These are phyloP conservation scores for Cataglyphis cursor DNA, from an alignment of 2,888 invertebrate genomes.

Conservation along the genomic window DNA sequence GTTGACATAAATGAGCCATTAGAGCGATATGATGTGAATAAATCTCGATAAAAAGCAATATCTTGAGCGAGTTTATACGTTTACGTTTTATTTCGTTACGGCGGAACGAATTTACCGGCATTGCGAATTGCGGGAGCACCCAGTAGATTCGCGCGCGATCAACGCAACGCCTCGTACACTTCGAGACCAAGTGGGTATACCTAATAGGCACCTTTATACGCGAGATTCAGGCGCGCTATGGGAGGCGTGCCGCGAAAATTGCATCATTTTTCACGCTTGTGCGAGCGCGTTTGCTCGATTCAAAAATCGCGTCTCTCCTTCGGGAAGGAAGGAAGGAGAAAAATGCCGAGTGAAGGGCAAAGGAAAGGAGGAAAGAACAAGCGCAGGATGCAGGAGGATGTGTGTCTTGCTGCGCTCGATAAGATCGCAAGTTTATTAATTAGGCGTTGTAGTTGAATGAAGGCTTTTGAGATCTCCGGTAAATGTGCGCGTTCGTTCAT, in stretches of 20 bases:
- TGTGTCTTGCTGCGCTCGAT: slow-evolving; percentile 74
- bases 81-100: slow-evolving; percentile 16
- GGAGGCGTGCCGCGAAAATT: slow-evolving; percentile 78
- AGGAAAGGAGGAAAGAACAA: background rate
- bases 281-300: slow-evolving; percentile 63
- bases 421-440: slow-evolving; percentile 79
- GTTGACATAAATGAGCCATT: slow-evolving; percentile 22
- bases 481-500: background rate
- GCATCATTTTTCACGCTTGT: slow-evolving; percentile 80
- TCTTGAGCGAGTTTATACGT: slow-evolving; percentile 29
- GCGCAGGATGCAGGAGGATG: slow-evolving; percentile 54
- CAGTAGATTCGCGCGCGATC: slow-evolving; percentile 66
- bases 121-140: slow-evolving; percentile 58
- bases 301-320: slow-evolving; percentile 70
- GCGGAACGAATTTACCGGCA: slow-evolving; percentile 46
- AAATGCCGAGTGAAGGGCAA: slow-evolving; percentile 15
- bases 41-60: slow-evolving; percentile 46
- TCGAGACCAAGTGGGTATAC: slow-evolving; percentile 62
- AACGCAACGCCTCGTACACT: slow-evolving; percentile 58
- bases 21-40: slow-evolving; percentile 37
- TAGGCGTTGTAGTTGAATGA: slow-evolving; percentile 70
- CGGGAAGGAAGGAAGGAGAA: slow-evolving; percentile 40
- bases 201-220: slow-evolving; percentile 76
- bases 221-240: slow-evolving; percentile 78
- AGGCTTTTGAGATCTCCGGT: slow-evolving; percentile 54